phyloP scores from a whole-genome alignment of 1,140 invertebrate genomes.

The Drosophila nebulosa region DNA sequence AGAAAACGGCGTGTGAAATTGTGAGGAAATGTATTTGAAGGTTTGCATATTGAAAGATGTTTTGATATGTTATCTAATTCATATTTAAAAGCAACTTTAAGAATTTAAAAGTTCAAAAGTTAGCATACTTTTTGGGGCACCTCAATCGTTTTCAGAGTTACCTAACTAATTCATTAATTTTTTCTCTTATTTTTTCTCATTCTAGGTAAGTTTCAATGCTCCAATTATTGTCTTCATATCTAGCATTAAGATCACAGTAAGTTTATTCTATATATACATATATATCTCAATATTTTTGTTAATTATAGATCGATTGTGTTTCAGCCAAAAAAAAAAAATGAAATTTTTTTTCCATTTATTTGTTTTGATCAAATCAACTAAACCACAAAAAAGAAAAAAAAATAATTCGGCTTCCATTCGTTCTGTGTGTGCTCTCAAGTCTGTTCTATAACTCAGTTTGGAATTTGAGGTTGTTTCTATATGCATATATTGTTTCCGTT shows the following conservation, averaged over 20 bases:
- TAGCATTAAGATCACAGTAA: constrained; percentile 63
- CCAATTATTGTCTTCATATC: not conserved
- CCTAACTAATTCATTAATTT: constrained; percentile 1
- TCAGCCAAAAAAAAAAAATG: not conserved
- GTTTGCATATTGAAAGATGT: constrained; percentile 1
- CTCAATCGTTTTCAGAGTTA: too few species aligned
- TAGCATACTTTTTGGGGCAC: not conserved
- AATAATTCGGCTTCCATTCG: not conserved
- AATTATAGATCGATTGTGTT: not conserved
- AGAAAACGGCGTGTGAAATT: constrained; percentile 17
- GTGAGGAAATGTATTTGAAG: not conserved
- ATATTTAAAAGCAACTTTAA: not conserved
- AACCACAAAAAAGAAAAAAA: too few species aligned
- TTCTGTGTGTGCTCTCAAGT: not conserved
- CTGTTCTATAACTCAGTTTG: not conserved
- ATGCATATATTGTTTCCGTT: not conserved
- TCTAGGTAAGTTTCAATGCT: constrained; percentile 50
- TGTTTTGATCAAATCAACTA: not conserved
- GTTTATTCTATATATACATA: constrained; percentile 40
- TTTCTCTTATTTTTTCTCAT: constrained; percentile 23
- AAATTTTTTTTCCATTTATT: not conserved
- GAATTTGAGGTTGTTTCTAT: not conserved
- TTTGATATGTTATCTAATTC: not conserved
- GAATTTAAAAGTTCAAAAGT: not conserved
- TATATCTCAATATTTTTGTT: not conserved